A percentile compares a stretch with the other conserved stretches of the same genome.
Evolutionary conservation across 2,113 vertebrate species (phyloP).

Genomic region (Pachycephala philippinensis): DNA sequence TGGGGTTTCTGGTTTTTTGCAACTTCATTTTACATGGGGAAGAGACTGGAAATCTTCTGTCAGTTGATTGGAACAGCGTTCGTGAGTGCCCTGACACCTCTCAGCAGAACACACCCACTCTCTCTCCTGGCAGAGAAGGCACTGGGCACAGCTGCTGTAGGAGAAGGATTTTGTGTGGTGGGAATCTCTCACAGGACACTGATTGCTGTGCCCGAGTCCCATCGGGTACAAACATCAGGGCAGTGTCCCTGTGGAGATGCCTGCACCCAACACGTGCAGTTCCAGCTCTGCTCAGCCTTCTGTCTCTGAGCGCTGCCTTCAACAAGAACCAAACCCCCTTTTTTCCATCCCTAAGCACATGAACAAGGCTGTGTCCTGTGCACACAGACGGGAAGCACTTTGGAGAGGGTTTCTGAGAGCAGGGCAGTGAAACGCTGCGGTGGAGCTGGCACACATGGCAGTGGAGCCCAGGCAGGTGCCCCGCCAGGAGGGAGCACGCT

Average conservation of each 20-base stretch:
- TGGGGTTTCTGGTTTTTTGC: not conserved
- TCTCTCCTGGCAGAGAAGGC: not conserved
- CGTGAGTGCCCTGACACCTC: not conserved
- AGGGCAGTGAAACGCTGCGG: not conserved
- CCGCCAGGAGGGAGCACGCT: rapidly evolving
- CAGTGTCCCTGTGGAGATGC: not conserved
- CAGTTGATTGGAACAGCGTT: not conserved
- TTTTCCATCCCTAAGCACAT: rapidly evolving
- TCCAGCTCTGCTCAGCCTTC: not conserved
- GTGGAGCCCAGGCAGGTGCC: not conserved
- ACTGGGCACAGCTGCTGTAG: rapidly evolving
- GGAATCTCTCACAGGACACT: not conserved
- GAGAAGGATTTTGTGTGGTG: not conserved
- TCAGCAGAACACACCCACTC: not conserved
- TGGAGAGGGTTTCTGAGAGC: not conserved
- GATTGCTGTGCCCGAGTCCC: not conserved
- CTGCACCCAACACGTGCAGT: too few species aligned
- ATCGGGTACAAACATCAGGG: not conserved
- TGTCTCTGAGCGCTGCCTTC: not conserved
- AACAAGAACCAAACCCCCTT: not conserved
- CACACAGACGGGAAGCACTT: rapidly evolving
- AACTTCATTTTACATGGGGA: not conserved
- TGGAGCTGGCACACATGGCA: not conserved
- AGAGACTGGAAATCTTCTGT: not conserved
- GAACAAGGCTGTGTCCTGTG: not conserved